These are phyloP conservation scores for Proteles cristata DNA, from an alignment of 2,113 vertebrate species.

Conservation along the genomic window DNA sequence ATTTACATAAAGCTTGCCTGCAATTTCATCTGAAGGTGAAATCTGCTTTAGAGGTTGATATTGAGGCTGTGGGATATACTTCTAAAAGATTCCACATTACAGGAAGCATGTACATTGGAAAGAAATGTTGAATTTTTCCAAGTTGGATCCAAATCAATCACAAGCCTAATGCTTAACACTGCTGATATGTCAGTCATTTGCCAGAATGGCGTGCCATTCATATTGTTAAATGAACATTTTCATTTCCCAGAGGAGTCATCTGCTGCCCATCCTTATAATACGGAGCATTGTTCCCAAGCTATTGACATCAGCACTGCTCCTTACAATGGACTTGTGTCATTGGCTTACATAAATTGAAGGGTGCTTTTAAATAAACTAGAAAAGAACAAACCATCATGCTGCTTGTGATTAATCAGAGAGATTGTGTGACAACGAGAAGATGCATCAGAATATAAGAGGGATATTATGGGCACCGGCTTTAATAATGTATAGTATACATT, in stretches of 20 bases:
- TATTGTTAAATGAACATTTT: conserved; percentile 73
- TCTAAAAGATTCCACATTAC: background rate
- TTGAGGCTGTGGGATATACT: background rate
- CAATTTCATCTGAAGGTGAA: background rate
- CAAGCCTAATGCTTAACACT: conserved; percentile 49
- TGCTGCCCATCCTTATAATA: conserved; percentile 70
- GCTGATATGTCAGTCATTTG: conserved; percentile 54
- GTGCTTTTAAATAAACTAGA: conserved; percentile 64
- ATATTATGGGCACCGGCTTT: conserved; percentile 75
- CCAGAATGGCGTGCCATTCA: conserved; percentile 45
- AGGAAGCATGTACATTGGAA: background rate
- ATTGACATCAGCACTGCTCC: conserved; percentile 69
- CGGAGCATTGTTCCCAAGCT: conserved; percentile 52
- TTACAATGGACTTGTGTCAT: conserved; percentile 58
- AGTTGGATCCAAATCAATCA: conserved; percentile 62
- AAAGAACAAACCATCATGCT: conserved; percentile 54
- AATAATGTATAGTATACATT: conserved; percentile 77
- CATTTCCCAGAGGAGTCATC: conserved; percentile 68
- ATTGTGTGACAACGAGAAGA: conserved; percentile 74
- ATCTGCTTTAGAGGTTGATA: background rate
- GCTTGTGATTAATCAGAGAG: conserved; percentile 69
- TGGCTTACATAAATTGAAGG: conserved; percentile 75
- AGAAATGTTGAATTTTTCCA: conserved; percentile 49
- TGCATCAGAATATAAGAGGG: conserved; percentile 76
- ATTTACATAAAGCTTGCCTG: background rate